Base-by-base conservation (phyloP, 2,888 invertebrate genomes). In the Nomada goodeniana region DNA sequence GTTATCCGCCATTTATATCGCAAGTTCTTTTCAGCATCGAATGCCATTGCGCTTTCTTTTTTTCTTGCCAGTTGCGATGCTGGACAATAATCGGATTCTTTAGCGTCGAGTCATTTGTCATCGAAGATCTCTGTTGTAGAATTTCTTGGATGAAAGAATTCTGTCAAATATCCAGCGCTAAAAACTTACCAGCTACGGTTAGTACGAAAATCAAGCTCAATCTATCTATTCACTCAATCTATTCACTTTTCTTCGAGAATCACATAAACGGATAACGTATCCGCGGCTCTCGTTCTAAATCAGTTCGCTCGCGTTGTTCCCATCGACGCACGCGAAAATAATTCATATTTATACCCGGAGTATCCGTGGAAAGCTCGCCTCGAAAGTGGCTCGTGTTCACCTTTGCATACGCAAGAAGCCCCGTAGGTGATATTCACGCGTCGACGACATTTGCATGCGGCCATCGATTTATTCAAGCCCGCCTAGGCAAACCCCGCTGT, bases 401-500 rank as follows among this genome's bases (percentile, higher is more conserved):
- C 65, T 82, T 84, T 77, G 80, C 73, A 75, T 79, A 72, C 82
- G 78, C 79, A 72, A 82, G 67, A 63, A 73, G 53, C 64, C 57
- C 71, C 55, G 36, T 3, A 29, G 50, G 67, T 64, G 60, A 73
- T 72, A 74, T 69, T 63, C 65, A 20, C 50, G 52, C 18, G 52
- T 18, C 68, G 60, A 42, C 67, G 60, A 64, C 53, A 80, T 84
- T 79, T 76, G 75, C 76, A 83, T 76, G 53, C 67, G 60, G 42
- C 20, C 64, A 85, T 87, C 82, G 86, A 85, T 87, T 86, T 82
- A 76, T 79, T 73, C 79, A 73, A 60, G 57, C 63, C 64, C 74
- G 57, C 52, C 69, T 44, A 59, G 50, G 61, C 64, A 18, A 75
- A 63, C 57, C 82, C 60, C 52, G 69, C 26, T 57, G 4, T 15